Percentiles rank a stretch among this genome's conserved stretches.
These are phyloP conservation scores for Cryptotermes secundus DNA, from an alignment of 1,140 invertebrate genomes.

Conservation along the genomic window DNA sequence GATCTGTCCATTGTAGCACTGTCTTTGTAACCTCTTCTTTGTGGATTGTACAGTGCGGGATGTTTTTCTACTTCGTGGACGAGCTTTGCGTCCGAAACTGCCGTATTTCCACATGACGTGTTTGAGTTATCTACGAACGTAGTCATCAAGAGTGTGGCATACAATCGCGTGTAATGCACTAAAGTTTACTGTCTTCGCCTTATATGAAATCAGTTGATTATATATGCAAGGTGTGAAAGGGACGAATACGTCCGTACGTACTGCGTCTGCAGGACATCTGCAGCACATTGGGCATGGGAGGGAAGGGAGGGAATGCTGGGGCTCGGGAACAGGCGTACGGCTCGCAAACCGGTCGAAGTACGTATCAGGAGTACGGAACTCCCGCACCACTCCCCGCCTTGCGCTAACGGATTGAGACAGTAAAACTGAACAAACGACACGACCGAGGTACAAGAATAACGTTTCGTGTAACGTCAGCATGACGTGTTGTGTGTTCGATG, in stretches of 20 bases:
- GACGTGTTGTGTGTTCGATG: neutral
- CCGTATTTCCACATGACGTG: neutral
- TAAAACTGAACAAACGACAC: too few species aligned
- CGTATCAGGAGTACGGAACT: neutral
- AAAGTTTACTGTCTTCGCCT: neutral
- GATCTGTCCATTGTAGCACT: neutral
- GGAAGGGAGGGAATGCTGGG: neutral
- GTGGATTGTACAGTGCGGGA: neutral
- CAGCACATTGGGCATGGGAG: neutral
- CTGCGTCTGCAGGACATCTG: neutral
- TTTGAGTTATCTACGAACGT: neutral
- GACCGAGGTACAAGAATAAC: neutral
- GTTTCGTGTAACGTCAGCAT: neutral
- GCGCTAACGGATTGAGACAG: neutral
- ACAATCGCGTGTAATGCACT: neutral
- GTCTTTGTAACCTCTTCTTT: neutral
- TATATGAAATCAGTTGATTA: neutral
- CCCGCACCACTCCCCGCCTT: neutral
- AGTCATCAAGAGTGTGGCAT: neutral
- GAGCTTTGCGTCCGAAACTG: neutral
- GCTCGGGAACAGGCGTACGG: neutral
- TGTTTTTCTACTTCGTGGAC: constrained; percentile 2
- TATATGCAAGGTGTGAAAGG: neutral
- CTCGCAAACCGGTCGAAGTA: neutral
- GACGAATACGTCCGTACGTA: neutral